Evolutionary conservation across 2,888 invertebrate species (phyloP).

Genomic region (Rambutsinella grinnellia): DNA sequence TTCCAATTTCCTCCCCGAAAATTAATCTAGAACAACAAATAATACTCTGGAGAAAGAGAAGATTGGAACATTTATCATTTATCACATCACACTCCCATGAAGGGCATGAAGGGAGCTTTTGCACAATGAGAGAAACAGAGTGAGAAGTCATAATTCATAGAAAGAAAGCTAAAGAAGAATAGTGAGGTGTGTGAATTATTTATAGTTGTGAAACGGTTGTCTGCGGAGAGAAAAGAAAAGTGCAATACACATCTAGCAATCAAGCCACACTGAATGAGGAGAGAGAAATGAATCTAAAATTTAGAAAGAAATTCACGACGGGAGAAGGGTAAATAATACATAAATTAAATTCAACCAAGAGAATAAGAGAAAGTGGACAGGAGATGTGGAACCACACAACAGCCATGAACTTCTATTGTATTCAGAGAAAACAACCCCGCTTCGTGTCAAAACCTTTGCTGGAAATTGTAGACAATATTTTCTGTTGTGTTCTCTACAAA

Average conservation of each 20-base stretch:
- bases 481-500: too few species aligned
- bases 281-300: constrained; percentile 1
- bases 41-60: constrained; percentile 33
- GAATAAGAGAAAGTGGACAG: neutral
- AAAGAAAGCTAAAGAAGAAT: constrained; percentile 30
- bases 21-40: constrained; percentile 49
- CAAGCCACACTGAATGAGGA: neutral
- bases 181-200: constrained; percentile 52
- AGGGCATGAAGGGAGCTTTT: neutral
- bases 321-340: neutral
- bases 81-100: constrained; percentile 28
- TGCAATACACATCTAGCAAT: neutral
- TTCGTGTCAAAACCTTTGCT: too few species aligned
- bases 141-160: constrained; percentile 51
- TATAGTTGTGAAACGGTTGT: constrained; percentile 44
- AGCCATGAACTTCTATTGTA: too few species aligned
- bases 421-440: too few species aligned
- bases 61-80: constrained; percentile 50
- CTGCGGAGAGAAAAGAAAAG: constrained; percentile 17
- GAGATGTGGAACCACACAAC: too few species aligned
- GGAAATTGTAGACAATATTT: too few species aligned
- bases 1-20: constrained; percentile 6
- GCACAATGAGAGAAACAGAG: constrained; percentile 16
- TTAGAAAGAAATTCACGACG: neutral
- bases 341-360: neutral